Evolutionary conservation across 1,140 invertebrate genomes (phyloP), one percentile per base, ranked within the genome.

Genomic region (Drosophila suzukii): DNA sequence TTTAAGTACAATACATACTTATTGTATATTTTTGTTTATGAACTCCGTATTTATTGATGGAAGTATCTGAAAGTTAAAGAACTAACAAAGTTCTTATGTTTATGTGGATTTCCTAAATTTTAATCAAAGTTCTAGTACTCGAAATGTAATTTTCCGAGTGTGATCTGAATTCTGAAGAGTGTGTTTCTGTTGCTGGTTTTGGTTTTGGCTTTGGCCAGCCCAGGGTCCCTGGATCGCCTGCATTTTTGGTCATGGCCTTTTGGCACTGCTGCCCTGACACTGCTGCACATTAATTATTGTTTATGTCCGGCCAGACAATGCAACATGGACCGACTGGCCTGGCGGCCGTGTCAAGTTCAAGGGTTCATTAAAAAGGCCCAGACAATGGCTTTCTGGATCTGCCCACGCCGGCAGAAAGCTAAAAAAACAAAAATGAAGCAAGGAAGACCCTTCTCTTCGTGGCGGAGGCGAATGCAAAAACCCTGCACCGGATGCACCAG

Each of bases 321-420:
- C 83, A 86, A 79, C 83, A 79, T 58, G 62, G 57, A 10, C 32
- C 32, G 32, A 8, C 32, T 34, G 32, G 17, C 7, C 81, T 81
- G 66, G 81, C 75, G 71, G 81, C 81, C 50, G 81, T 81, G 66
- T 88, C 83, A 88, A 88, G 83, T 88, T 88, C 83, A 88, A 86
- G 83, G 78, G 83, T 89, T 84, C 81, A 84, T 84, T 84, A 84
- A 78, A 71, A 66, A 47, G 27, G 27, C 41, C 63, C 57, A 63
- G 55, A 79, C 60, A 75, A 75, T 60, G 61, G 71, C 27, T 44
- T 38, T 50, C 58, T 49, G 44, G 62, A 4, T 20, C 66, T 38
- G 50, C 68, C 71, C 71, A 74, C 71, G 68, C 50, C 49, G 38
- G 39, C 27, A 36, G 27, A 32, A 55, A 13, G 11, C 2, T 8